Base-by-base conservation (phyloP, 1,140 invertebrate species). In the Nautilus pompilius region DNA sequence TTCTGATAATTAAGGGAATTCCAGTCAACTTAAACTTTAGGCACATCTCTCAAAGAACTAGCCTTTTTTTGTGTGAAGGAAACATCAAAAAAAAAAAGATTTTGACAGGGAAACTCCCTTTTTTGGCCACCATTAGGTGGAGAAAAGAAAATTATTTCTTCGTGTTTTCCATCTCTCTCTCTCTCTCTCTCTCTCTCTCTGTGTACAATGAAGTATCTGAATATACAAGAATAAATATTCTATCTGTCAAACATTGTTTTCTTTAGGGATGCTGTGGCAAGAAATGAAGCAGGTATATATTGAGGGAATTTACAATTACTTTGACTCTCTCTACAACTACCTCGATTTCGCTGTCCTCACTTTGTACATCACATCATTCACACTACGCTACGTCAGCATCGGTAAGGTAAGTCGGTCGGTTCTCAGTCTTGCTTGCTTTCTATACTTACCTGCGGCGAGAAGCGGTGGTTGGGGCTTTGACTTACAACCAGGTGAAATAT, bases 251-350 rank as follows among this genome's bases (percentile, higher is more conserved):
- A 41, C 10, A n/a, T 46, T 45, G 2, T 51, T 59, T 32, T 24
- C 10, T 62, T 2, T 68, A 80, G 80, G 80, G 26, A 74, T 79
- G 72, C 41, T 78, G 2, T 79, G 77, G 75, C 77, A 80, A 51
- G 80, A 80, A 54, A 62, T 79, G 17, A 80, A 80, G 53, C 79
- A 82, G 62, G 61, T 81, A 4, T 80, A 80, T 61, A 49, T 65
- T n/a, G 72, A 72, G 15, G 80, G 80, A 0, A 33, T 78, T 15
- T 66, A 71, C 10, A 70, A 75, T 30, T 80, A 81, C 58, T 77
- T 82, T 51, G 71, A 76, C 41, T 76, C 78, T 3, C 63, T 80
- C 8, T 81, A 82, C 66, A 82, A 82, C 58, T 76, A 73, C 51
- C 58, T 81, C 24, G 80, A 82, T 62, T 71, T 69, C 20, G 69